These are phyloP conservation scores for Rhopilema esculentum DNA, from an alignment of 30 jellyfish, hydroid and myxozoan species.

Conservation along the genomic window DNA sequence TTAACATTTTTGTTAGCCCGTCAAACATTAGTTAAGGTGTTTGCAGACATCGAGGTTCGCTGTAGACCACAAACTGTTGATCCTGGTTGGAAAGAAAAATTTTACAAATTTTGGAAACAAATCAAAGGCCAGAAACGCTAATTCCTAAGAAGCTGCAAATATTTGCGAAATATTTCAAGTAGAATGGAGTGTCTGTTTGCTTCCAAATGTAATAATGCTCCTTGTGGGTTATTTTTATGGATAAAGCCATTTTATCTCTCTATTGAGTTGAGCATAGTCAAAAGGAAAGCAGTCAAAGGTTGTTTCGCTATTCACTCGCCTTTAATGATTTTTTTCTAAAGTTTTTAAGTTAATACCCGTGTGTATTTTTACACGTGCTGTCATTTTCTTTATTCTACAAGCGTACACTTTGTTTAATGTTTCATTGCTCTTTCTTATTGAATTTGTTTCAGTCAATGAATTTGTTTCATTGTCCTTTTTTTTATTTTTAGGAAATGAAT, in stretches of 20 bases:
- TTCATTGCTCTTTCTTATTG: neutral
- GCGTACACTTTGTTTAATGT: too few relatives aligned
- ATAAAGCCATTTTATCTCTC: too few relatives aligned
- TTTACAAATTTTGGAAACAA: neutral
- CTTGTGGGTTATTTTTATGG: too few relatives aligned
- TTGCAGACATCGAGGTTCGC: neutral
- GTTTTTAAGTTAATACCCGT: too few relatives aligned
- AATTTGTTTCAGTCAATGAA: neutral
- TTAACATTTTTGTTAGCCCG: neutral
- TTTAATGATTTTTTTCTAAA: too few relatives aligned
- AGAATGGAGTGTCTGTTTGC: neutral
- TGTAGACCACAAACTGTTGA: neutral
- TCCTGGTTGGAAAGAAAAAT: neutral
- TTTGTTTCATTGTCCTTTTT: neutral
- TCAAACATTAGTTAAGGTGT: neutral
- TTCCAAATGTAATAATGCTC: too few relatives aligned
- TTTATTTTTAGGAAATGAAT: slow-evolving; percentile 39
- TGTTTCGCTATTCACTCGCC: too few relatives aligned
- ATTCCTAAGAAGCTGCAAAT: neutral
- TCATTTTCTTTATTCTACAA: too few relatives aligned
- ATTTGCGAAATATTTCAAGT: neutral
- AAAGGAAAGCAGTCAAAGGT: too few relatives aligned
- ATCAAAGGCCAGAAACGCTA: neutral
- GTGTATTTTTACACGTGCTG: too few relatives aligned
- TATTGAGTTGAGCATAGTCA: too few relatives aligned